These are phyloP conservation scores for Uropetala carovei DNA, from an alignment of 2,888 invertebrate genomes.

Conservation along the genomic window DNA sequence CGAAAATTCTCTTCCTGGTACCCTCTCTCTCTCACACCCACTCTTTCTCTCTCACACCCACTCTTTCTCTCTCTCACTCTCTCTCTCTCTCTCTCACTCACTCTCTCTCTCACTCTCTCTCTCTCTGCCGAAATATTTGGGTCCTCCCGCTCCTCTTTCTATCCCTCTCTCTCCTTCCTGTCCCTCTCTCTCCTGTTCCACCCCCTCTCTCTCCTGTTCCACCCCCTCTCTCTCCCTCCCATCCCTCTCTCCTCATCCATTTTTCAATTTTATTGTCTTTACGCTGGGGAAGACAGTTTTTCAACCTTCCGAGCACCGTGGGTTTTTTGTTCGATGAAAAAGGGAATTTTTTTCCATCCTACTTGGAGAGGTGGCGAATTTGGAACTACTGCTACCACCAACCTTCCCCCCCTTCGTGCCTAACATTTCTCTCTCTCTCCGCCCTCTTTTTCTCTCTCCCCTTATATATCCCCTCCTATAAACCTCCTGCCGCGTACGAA, in stretches of 20 bases:
- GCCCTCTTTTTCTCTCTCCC: background rate
- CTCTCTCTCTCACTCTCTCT: background rate
- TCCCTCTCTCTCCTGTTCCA: background rate
- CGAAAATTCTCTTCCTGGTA: too few relatives aligned
- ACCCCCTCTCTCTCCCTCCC: background rate
- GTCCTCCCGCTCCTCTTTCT: slow-evolving; percentile 20
- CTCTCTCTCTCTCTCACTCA: background rate
- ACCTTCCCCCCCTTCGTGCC: background rate
- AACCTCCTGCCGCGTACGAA: slow-evolving; percentile 6
- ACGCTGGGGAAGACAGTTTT: slow-evolving; percentile 40
- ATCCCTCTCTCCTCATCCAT: background rate
- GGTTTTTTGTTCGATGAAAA: background rate
- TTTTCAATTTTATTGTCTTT: slow-evolving; percentile 57
- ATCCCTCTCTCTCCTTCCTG: background rate
- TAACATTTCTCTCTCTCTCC: background rate
- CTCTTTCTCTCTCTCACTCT: background rate
- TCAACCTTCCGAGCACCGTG: background rate
- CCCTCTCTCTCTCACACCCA: background rate
- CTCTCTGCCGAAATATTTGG: background rate
- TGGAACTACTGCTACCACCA: background rate
- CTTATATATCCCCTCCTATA: background rate
- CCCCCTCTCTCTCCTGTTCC: background rate
- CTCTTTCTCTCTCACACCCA: background rate
- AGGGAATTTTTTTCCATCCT: background rate
- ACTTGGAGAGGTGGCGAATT: background rate